phyloP scores from a whole-genome alignment of 2,888 invertebrate species.

The Calliopum simillimum region DNA sequence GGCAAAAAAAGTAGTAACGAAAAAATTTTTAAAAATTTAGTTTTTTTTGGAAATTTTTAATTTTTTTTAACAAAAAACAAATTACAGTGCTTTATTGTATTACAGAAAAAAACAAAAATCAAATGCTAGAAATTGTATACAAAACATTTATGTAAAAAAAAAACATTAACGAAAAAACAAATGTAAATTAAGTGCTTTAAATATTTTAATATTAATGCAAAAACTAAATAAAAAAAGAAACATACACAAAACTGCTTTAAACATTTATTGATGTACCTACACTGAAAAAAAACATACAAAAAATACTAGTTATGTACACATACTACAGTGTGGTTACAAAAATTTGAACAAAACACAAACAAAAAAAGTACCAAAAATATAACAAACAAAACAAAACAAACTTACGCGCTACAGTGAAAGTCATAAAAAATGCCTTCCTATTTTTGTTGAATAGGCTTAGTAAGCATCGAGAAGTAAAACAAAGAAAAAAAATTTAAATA shows the following conservation, averaged over 20 bases:
- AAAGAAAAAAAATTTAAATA: neutral
- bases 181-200: slow-evolving; percentile 27
- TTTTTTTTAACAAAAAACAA: slow-evolving; percentile 24
- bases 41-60: slow-evolving; percentile 14
- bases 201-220: slow-evolving; percentile 28
- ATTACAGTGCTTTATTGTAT: slow-evolving; percentile 47
- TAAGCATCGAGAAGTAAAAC: slow-evolving; percentile 35
- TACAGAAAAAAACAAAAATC: slow-evolving; percentile 33
- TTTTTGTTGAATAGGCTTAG: slow-evolving; percentile 48
- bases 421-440: slow-evolving; percentile 48
- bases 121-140: slow-evolving; percentile 30
- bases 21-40: too few relatives aligned
- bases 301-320: slow-evolving; percentile 1
- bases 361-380: slow-evolving; percentile 3
- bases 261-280: neutral
- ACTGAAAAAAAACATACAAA: slow-evolving; percentile 1
- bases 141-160: slow-evolving; percentile 10
- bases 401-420: slow-evolving; percentile 29
- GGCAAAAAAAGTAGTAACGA: slow-evolving; percentile 30
- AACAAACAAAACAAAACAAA: slow-evolving; percentile 20
- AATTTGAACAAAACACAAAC: slow-evolving; percentile 11
- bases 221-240: slow-evolving; percentile 27
- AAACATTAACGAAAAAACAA: slow-evolving; percentile 7
- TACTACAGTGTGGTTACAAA: slow-evolving; percentile 3
- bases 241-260: slow-evolving; percentile 1